These are phyloP conservation scores for Archaeoteleia sp. DNA, from an alignment of 2,888 invertebrate genomes.

Conservation along the genomic window DNA sequence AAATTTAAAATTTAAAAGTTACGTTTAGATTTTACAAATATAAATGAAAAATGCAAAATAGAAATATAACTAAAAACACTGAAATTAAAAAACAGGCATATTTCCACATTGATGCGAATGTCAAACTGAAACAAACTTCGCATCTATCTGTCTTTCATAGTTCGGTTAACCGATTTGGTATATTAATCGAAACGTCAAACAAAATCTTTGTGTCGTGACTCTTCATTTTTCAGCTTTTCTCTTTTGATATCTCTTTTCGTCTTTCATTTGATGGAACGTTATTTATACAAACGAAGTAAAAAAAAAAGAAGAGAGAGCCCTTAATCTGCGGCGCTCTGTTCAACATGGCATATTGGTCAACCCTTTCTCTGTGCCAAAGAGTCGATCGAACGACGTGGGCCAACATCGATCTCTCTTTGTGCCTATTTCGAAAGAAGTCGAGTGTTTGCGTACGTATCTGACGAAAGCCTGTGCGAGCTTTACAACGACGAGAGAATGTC, in stretches of 20 bases:
- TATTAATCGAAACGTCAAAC: slow-evolving; percentile 12
- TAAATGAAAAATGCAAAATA: too few species aligned
- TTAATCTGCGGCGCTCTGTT: slow-evolving; percentile 3
- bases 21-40: too few species aligned
- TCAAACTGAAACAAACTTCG: too few species aligned
- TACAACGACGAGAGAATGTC: slow-evolving; percentile 12
- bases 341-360: slow-evolving; percentile 30
- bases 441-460: slow-evolving; percentile 35
- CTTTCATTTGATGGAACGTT: slow-evolving; percentile 16
- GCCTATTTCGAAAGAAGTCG: slow-evolving; percentile 28
- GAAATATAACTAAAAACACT: too few species aligned
- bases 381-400: slow-evolving; percentile 19
- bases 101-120: too few species aligned
- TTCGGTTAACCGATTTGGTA: neutral
- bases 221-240: neutral
- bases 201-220: slow-evolving; percentile 10
- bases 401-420: slow-evolving; percentile 37
- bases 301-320: slow-evolving; percentile 3
- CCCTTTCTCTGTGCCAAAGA: slow-evolving; percentile 23
- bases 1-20: too few species aligned
- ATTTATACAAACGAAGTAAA: slow-evolving; percentile 17
- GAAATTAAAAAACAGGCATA: too few species aligned
- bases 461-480: slow-evolving; percentile 32
- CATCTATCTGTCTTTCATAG: too few species aligned
- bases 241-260: slow-evolving; percentile 7